These are phyloP conservation scores for Eupithecia abbreviata DNA, from an alignment of 2,888 invertebrate species.

Conservation along the genomic window DNA sequence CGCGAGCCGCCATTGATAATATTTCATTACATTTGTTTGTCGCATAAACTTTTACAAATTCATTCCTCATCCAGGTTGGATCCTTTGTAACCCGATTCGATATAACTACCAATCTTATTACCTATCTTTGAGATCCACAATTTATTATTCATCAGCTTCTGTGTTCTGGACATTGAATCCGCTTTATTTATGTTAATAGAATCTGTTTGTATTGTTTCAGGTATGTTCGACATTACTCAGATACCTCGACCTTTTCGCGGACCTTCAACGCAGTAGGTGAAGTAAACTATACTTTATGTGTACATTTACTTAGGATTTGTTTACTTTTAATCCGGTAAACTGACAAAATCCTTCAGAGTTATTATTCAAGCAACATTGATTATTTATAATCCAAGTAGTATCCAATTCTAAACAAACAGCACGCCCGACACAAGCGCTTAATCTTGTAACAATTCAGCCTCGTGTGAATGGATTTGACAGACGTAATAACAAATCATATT, in stretches of 20 bases:
- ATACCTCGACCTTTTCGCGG: constrained; percentile 9
- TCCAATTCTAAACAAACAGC: constrained; percentile 31
- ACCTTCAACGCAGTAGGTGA: constrained; percentile 7
- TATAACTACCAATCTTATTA: constrained; percentile 4
- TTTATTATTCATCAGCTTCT: constrained; percentile 8
- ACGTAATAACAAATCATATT: constrained; percentile 46
- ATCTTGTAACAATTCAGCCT: constrained; percentile 34
- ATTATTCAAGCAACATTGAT: background rate
- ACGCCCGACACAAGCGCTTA: constrained; percentile 30
- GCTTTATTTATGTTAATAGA: constrained; percentile 15
- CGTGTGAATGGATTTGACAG: constrained; percentile 45
- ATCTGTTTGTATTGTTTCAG: constrained; percentile 46
- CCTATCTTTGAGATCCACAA: constrained; percentile 13
- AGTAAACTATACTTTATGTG: background rate
- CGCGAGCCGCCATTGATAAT: background rate
- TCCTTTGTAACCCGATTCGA: background rate
- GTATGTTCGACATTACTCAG: constrained; percentile 44
- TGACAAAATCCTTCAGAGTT: background rate
- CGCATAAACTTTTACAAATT: background rate
- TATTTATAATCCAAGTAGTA: constrained; percentile 11
- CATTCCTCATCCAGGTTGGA: background rate
- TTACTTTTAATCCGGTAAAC: background rate
- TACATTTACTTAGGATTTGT: background rate
- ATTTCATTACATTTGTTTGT: background rate
- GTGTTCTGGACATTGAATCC: constrained; percentile 13